These are phyloP conservation scores for Pocota personata DNA, from an alignment of 2,888 invertebrate genomes.

Conservation along the genomic window DNA sequence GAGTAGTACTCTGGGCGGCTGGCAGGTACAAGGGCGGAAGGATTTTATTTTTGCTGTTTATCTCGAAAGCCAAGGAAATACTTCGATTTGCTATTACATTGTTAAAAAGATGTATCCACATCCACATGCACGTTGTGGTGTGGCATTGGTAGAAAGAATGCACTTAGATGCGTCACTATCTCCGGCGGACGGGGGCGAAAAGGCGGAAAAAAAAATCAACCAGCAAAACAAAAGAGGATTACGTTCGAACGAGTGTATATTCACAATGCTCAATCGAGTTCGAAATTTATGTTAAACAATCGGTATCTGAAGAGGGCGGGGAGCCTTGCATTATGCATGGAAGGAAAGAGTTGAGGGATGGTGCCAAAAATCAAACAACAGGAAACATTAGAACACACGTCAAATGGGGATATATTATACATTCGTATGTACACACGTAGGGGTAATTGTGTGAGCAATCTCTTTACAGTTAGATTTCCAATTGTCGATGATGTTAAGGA, in stretches of 20 bases:
- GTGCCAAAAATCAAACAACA: conserved; percentile 61
- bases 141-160: conserved; percentile 17
- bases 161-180: conserved; percentile 55
- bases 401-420: conserved; percentile 21
- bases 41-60: conserved; percentile 60
- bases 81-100: conserved; percentile 65
- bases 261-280: conserved; percentile 68
- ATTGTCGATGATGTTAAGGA: not conserved
- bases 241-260: conserved; percentile 63
- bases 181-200: conserved; percentile 4
- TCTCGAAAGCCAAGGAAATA: conserved; percentile 58
- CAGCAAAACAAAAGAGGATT: conserved; percentile 57
- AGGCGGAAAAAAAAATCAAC: not conserved
- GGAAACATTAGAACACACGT: conserved; percentile 65
- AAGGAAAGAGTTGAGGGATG: conserved; percentile 22
- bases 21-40: conserved; percentile 51
- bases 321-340: conserved; percentile 50
- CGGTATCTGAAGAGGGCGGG: conserved; percentile 33
- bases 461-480: conserved; percentile 42
- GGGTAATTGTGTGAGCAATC: conserved; percentile 61
- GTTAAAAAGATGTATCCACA: conserved; percentile 40
- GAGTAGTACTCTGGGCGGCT: conserved; percentile 10
- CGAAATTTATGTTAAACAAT: conserved; percentile 72
- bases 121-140: not conserved
- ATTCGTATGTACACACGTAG: not conserved